Percentiles rank a stretch among this genome's conserved stretches.
phyloP scores from a whole-genome alignment of 2,888 invertebrate species.

The Nezara viridula region DNA sequence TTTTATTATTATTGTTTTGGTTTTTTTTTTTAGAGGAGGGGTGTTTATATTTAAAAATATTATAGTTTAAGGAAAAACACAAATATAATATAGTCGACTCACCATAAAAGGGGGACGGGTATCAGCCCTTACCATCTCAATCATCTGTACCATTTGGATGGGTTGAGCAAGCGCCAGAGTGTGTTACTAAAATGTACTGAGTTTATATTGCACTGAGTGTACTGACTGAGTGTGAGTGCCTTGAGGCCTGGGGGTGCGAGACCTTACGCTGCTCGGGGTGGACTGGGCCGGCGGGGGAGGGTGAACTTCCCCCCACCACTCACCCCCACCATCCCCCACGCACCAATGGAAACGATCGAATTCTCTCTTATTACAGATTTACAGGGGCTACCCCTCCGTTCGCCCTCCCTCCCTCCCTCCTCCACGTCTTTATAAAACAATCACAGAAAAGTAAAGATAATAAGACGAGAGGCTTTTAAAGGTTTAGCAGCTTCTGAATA shows the following conservation, averaged over 20 bases:
- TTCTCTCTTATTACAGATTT: constrained; percentile 65
- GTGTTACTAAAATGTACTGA: neutral
- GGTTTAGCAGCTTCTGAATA: constrained; percentile 3
- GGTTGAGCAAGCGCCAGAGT: constrained; percentile 56
- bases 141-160: constrained; percentile 66
- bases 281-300: constrained; percentile 52
- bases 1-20: too few species aligned
- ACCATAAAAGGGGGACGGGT: constrained; percentile 65
- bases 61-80: neutral
- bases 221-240: constrained; percentile 57
- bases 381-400: constrained; percentile 47
- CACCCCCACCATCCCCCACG: constrained; percentile 45
- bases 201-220: neutral
- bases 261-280: constrained; percentile 35
- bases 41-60: too few species aligned
- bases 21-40: neutral
- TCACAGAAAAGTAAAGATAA: constrained; percentile 46
- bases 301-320: constrained; percentile 51
- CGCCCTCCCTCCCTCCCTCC: neutral
- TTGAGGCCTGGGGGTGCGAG: constrained; percentile 53
- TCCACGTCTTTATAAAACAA: constrained; percentile 40
- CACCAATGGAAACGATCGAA: constrained; percentile 65
- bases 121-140: constrained; percentile 65
- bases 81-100: constrained; percentile 59
- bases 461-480: constrained; percentile 12